Percentiles rank a stretch among this genome's conserved stretches.
These are phyloP conservation scores for Tylochromis polylepis DNA, from an alignment of 2,113 vertebrate genomes.

Conservation along the genomic window DNA sequence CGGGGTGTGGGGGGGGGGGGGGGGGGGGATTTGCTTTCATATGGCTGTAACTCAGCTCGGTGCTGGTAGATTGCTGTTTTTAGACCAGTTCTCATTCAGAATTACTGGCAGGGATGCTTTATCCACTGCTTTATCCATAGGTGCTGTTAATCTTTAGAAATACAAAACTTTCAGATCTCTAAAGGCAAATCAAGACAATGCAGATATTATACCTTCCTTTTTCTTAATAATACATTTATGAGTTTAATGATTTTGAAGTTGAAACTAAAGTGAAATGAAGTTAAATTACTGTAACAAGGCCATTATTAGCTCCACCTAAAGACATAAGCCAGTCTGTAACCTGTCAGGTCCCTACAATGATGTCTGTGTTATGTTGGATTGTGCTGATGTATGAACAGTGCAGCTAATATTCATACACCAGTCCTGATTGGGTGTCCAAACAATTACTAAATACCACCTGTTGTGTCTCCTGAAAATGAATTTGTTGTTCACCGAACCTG, in stretches of 20 bases:
- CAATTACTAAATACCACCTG: too few species aligned
- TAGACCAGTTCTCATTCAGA: conserved; percentile 34
- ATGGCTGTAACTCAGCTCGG: not conserved
- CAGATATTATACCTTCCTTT: not conserved
- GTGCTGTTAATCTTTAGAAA: not conserved
- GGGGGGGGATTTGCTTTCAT: not conserved
- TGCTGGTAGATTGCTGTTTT: conserved; percentile 22
- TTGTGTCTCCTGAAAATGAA: too few species aligned
- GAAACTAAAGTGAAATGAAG: not conserved
- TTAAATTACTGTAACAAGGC: not conserved
- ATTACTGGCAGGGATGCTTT: not conserved
- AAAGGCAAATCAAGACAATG: not conserved
- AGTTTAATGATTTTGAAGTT: not conserved
- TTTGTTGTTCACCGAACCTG: too few species aligned
- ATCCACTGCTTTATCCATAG: not conserved
- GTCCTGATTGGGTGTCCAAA: not conserved
- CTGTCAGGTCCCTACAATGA: not conserved
- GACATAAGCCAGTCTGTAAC: not conserved
- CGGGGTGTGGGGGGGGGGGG: too few species aligned
- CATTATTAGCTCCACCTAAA: not conserved
- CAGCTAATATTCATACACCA: not conserved
- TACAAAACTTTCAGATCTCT: not conserved
- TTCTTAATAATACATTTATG: not conserved
- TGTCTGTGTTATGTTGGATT: not conserved
- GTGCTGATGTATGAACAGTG: not conserved